Percentiles rank a stretch among this genome's conserved stretches.
phyloP scores from a whole-genome alignment of 2,113 vertebrate genomes.

The Aix galericulata region DNA sequence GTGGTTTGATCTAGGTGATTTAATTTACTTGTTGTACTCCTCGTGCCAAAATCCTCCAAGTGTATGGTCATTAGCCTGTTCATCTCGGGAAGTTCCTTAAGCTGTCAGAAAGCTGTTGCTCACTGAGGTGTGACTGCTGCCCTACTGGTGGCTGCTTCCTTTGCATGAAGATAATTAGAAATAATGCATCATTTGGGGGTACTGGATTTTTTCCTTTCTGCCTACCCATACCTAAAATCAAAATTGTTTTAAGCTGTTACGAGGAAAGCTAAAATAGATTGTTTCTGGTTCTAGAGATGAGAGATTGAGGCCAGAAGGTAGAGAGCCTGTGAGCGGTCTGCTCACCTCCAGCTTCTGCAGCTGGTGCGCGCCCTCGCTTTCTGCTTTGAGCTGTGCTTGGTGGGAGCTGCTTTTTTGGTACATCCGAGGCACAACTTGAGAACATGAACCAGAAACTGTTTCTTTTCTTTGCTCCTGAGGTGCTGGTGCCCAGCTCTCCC shows the following conservation, averaged over 20 bases:
- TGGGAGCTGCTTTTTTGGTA: background rate
- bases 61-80: background rate
- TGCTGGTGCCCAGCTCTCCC: rapidly evolving
- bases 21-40: background rate
- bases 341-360: too few relatives aligned
- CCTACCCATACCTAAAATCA: background rate
- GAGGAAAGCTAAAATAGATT: background rate
- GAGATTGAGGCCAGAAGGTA: background rate
- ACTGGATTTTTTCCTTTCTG: background rate
- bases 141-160: background rate
- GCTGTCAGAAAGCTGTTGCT: background rate
- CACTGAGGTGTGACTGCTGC: background rate
- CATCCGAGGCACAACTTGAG: background rate
- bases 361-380: too few relatives aligned
- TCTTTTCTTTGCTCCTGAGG: background rate
- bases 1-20: background rate
- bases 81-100: background rate
- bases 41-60: background rate
- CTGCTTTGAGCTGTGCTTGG: background rate
- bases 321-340: rapidly evolving
- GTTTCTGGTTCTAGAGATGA: background rate
- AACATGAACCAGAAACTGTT: rapidly evolving
- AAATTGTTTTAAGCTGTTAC: background rate
- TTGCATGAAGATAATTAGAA: background rate
- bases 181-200: background rate